Evolutionary conservation across 92 coral and sea anemone genomes (phyloP), one percentile per base, ranked within the genome.

Genomic region (Diadumene lineata): DNA sequence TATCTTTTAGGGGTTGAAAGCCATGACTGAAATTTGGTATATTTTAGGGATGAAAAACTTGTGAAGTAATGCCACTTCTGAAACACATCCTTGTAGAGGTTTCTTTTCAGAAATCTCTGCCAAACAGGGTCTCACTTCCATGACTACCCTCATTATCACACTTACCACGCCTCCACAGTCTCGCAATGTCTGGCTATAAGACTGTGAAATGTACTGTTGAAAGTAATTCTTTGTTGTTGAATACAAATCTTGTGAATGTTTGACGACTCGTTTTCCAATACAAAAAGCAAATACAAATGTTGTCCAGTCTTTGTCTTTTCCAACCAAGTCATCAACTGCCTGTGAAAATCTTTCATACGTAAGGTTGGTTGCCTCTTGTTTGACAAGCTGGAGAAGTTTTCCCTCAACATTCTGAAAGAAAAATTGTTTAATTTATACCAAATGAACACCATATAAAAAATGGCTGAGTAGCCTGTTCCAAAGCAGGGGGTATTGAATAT

Each of bases 151-250:
- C 24, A 15, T 53, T 53, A 53, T 15, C 60, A 53, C 34, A 84
- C 93, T 82, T 78, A 94, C 98, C 89, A 91, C 77, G 69, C 96
- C 92, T 15, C 98, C 98, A 77, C 92, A 75, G 34, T 90, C 66
- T 34, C 74, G 90, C 50, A 94, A 72, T 7, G 82, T 56, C 1
- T 66, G 74, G 25, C 70, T 34, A 55, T 84, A 94, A 43, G 74
- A 69, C 29, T 67, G 73, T 48, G 81, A 44, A 16, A 94, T 67
- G 63, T 87, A 94, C 24, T 68, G 86, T 51, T 80, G 69, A 38
- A 94, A 94, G 53, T 69, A 82, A 9, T 23, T 9, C 51, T 34
- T 84, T 1, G 86, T 74, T 24, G 62, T 43, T 0, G 34, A 0
- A 55, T 87, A 85, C 24, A 33, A 74, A 24, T 72, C 64, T 28